A percentile compares a stretch with the other conserved stretches of the same genome.
These are phyloP conservation scores for Aphaenogaster floridana DNA, from an alignment of 1,140 invertebrate genomes.

Conservation along the genomic window DNA sequence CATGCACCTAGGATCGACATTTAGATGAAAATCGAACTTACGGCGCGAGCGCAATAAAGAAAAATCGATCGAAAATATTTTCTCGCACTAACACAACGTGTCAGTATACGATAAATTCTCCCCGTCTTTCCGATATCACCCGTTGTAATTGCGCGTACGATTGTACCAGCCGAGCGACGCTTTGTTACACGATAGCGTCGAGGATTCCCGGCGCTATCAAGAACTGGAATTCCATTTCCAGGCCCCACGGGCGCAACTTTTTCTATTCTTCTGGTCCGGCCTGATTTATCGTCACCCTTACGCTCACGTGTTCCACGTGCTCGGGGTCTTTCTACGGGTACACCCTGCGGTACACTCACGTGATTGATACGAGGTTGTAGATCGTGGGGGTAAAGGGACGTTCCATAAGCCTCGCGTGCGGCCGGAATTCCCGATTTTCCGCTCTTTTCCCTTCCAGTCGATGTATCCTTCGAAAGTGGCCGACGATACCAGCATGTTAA, in stretches of 20 bases:
- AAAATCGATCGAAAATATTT: constrained; percentile 33
- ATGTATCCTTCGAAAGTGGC: constrained; percentile 38
- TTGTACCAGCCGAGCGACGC: constrained; percentile 21
- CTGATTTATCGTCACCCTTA: constrained; percentile 79
- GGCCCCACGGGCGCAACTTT: constrained; percentile 67
- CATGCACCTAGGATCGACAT: neutral
- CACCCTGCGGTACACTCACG: constrained; percentile 53
- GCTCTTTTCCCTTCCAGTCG: constrained; percentile 51
- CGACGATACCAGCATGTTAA: constrained; percentile 57
- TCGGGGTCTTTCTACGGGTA: constrained; percentile 41
- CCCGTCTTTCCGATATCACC: constrained; percentile 20
- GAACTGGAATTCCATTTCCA: constrained; percentile 70
- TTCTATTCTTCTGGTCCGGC: constrained; percentile 68
- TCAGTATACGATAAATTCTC: constrained; percentile 49
- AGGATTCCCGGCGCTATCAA: constrained; percentile 56
- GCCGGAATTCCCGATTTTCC: constrained; percentile 77
- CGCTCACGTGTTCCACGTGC: constrained; percentile 51
- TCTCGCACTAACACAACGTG: neutral
- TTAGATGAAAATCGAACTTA: constrained; percentile 1
- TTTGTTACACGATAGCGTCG: constrained; percentile 59
- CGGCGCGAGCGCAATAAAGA: neutral
- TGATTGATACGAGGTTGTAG: constrained; percentile 78
- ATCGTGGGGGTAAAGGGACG: constrained; percentile 60
- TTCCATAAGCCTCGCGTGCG: constrained; percentile 77
- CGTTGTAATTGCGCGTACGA: constrained; percentile 56